phyloP scores from a whole-genome alignment of 2,113 vertebrate species.

The Oceanites oceanicus region DNA sequence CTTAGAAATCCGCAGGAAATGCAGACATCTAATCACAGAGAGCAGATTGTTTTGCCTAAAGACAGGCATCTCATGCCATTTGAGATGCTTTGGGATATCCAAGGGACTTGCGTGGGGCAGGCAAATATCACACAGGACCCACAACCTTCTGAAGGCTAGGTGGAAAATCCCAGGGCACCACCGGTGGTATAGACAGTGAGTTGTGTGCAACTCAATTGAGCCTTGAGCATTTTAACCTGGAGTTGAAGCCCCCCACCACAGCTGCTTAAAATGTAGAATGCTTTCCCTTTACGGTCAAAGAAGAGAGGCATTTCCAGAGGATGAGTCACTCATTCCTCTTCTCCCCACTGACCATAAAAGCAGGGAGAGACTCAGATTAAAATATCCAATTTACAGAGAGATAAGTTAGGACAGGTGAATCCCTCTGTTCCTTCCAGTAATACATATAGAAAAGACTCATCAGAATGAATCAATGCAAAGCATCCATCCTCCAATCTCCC shows the following conservation, averaged over 20 bases:
- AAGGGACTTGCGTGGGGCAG: background rate
- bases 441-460: background rate
- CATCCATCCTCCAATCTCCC: background rate
- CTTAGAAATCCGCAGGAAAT: background rate
- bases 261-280: background rate
- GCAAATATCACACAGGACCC: background rate
- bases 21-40: background rate
- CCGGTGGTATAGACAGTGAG: background rate
- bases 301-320: background rate
- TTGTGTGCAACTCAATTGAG: background rate
- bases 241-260: background rate
- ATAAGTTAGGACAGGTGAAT: constrained; percentile 30
- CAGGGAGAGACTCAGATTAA: background rate
- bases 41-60: background rate
- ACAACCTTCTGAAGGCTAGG: background rate
- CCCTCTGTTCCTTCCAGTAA: background rate
- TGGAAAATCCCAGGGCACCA: background rate
- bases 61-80: background rate
- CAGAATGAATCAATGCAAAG: background rate
- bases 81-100: background rate
- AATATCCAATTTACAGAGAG: background rate
- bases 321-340: constrained; percentile 5
- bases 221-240: background rate
- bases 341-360: background rate
- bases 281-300: background rate